These are phyloP conservation scores for Eulithis testata DNA, from an alignment of 2,888 invertebrate genomes.

Conservation along the genomic window DNA sequence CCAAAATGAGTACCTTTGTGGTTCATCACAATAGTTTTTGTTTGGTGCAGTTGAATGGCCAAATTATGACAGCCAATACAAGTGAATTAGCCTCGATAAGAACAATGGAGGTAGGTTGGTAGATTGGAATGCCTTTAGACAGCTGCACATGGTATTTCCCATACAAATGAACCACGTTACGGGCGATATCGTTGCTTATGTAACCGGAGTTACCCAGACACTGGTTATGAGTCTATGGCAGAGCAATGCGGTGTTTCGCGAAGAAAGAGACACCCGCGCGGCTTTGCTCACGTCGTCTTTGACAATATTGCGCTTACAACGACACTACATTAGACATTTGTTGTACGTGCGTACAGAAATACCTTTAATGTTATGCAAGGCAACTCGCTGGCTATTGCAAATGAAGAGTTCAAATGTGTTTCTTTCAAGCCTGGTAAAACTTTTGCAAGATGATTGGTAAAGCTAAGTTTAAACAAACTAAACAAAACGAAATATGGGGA, in stretches of 20 bases:
- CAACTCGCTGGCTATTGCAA: slow-evolving; percentile 31
- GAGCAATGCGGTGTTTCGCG: slow-evolving; percentile 36
- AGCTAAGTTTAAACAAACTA: slow-evolving; percentile 13
- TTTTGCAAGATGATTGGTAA: slow-evolving; percentile 28
- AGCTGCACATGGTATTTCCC: slow-evolving; percentile 35
- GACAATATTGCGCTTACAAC: slow-evolving; percentile 39
- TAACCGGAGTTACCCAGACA: slow-evolving; percentile 28
- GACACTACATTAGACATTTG: slow-evolving; percentile 41
- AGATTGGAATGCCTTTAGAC: slow-evolving; percentile 4
- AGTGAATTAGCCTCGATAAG: slow-evolving; percentile 22
- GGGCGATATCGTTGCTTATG: slow-evolving; percentile 38
- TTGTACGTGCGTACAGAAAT: slow-evolving; percentile 42
- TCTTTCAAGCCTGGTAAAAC: slow-evolving; percentile 26
- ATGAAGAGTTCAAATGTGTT: slow-evolving; percentile 34
- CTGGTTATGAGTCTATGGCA: slow-evolving; percentile 19
- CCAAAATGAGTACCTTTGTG: not conserved
- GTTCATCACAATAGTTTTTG: slow-evolving; percentile 2
- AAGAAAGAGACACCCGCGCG: slow-evolving; percentile 41
- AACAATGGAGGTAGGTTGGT: slow-evolving; percentile 29
- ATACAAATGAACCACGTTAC: slow-evolving; percentile 38
- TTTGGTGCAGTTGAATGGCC: slow-evolving; percentile 3
- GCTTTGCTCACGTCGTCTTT: slow-evolving; percentile 36
- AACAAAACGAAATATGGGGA: slow-evolving; percentile 8
- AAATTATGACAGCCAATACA: slow-evolving; percentile 20
- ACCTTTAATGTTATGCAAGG: slow-evolving; percentile 43